Base-by-base conservation (phyloP, 2,888 invertebrate species). In the Melanotus villosus region DNA sequence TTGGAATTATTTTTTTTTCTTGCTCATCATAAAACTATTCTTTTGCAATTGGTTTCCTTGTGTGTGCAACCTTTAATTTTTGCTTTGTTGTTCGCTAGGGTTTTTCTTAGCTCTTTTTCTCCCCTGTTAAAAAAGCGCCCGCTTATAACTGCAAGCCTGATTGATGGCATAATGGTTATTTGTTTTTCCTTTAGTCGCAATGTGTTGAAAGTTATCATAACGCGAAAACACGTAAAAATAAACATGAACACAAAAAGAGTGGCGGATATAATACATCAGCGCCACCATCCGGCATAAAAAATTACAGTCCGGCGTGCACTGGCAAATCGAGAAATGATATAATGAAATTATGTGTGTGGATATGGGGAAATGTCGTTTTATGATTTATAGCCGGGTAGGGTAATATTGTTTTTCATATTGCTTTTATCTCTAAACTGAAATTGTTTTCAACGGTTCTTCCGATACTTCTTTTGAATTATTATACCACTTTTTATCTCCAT, bases 271-370 rank as follows among this genome's bases (percentile, higher is more conserved):
- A 67, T 67, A 60, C 52, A 67, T 62, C 62, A 63, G 62, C 45
- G 60, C 54, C 32, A 23, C 43, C 59, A 54, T 43, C 36, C 36
- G 47, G 50, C 43, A 54, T 26, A 36, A 68, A 62, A 68, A 67
- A 62, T 41, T 60, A 65, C 54, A 43, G 56, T 58, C 41, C 38
- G 58, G 50, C 60, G 52, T 43, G 36, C 43, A 45, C 66, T 65
- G 58, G 66, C 68, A 68, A 68, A 68, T 68, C 56, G 62, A 62
- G 57, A 57, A 68, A 68, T 63, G 68, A 68, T 68, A 56, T 62
- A 62, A 62, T 62, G 62, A 68, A 68, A 68, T 68, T 66, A 66
- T 66, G 60, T 66, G 66, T 50, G 41, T 66, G 59, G 45, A 58
- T 56, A 68, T 57, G 57, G 56, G 47, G 43, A 68, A 68, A 63